These are phyloP conservation scores for Netelia inedita DNA, from an alignment of 2,888 invertebrate species.

Conservation along the genomic window DNA sequence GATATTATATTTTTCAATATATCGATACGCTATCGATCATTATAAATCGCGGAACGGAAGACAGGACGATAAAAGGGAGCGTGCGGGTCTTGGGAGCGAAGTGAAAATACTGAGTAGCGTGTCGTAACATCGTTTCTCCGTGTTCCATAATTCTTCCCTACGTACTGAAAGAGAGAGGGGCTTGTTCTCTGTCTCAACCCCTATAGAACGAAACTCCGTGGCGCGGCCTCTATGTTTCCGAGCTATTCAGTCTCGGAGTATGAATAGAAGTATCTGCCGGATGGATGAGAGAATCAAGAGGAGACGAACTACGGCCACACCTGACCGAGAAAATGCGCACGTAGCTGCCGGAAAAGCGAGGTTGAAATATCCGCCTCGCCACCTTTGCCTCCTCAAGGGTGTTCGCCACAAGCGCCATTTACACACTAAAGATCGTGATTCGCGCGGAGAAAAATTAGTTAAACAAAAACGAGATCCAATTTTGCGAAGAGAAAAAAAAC, in stretches of 20 bases:
- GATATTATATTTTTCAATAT: no score
- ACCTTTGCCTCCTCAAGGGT: background rate
- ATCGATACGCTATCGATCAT: no score
- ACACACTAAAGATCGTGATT: no score
- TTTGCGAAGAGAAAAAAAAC: no score
- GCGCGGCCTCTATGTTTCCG: constrained; percentile 12
- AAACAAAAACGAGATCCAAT: no score
- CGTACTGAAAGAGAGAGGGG: constrained; percentile 36
- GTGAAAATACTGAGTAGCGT: constrained; percentile 24
- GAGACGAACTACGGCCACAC: constrained; percentile 12
- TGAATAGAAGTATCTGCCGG: constrained; percentile 36
- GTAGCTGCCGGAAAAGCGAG: background rate
- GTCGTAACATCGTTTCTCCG: constrained; percentile 49
- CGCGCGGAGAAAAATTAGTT: no score
- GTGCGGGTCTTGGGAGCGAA: no score
- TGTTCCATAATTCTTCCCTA: constrained; percentile 39
- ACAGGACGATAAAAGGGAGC: no score
- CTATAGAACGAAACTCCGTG: constrained; percentile 8
- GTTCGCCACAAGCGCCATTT: no score
- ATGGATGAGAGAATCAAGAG: background rate
- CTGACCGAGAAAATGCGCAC: constrained; percentile 4
- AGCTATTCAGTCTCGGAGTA: constrained; percentile 23
- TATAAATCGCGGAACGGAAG: no score
- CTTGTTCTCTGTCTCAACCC: constrained; percentile 10
- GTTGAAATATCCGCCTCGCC: constrained; percentile 29